Evolutionary conservation across 2,888 invertebrate species (phyloP).

Genomic region (Stegophylla sp.): DNA sequence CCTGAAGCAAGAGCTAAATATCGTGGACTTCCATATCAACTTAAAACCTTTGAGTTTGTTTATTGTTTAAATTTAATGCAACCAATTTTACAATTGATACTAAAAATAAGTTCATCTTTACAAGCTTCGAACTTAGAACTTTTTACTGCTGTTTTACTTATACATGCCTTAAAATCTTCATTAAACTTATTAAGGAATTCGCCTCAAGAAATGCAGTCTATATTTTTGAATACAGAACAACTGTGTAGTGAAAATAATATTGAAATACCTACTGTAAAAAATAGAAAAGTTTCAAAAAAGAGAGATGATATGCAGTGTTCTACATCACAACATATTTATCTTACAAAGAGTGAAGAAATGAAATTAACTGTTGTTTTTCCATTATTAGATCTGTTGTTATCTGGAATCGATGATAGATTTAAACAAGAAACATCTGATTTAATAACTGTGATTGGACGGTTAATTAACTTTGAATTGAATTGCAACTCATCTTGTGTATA

Average conservation of each 20-base stretch:
- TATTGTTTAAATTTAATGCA: constrained; percentile 28
- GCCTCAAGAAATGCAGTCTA: too few species aligned
- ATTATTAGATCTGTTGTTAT: constrained; percentile 28
- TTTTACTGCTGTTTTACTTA: too few species aligned
- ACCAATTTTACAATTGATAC: constrained; percentile 9
- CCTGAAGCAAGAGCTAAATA: constrained; percentile 13
- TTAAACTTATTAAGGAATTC: too few species aligned
- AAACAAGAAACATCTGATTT: constrained; percentile 26
- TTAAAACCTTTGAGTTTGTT: constrained; percentile 1
- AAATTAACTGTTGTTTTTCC: constrained; percentile 31
- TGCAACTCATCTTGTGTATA: constrained; percentile 20
- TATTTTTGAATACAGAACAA: too few species aligned
- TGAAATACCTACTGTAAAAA: too few species aligned
- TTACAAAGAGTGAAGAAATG: constrained; percentile 36
- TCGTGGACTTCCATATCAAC: not conserved
- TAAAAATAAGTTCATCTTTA: constrained; percentile 25
- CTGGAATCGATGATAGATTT: constrained; percentile 44
- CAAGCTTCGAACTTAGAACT: too few species aligned
- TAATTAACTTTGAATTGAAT: constrained; percentile 37
- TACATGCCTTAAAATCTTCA: too few species aligned
- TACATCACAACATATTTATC: too few species aligned
- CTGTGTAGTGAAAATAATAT: too few species aligned
- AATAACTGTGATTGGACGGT: constrained; percentile 29
- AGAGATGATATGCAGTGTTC: too few species aligned
- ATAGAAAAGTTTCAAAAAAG: too few species aligned